phyloP scores from a whole-genome alignment of 2,797 vertebrate species.

The Poeciliopsis paucimaculata region DNA sequence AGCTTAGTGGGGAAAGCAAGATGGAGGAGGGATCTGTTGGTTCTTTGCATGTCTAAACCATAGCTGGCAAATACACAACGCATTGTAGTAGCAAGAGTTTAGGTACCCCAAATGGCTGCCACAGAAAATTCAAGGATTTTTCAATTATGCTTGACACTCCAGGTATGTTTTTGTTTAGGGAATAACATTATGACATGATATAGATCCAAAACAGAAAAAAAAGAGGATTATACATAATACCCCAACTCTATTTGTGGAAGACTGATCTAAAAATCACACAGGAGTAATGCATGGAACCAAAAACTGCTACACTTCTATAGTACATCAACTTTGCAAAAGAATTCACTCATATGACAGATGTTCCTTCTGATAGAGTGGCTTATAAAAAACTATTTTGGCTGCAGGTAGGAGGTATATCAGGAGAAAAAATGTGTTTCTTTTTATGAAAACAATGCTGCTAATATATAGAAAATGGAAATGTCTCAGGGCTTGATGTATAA shows the following conservation, averaged over 20 bases:
- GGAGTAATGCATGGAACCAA: not conserved
- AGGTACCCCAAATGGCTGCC: too few relatives aligned
- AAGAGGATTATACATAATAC: too few relatives aligned
- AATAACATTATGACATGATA: too few relatives aligned
- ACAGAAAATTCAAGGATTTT: too few relatives aligned
- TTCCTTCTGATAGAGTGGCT: not conserved
- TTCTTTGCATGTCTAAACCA: too few relatives aligned
- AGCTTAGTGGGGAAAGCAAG: too few relatives aligned
- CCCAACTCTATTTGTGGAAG: not conserved
- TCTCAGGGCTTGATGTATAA: constrained; percentile 4
- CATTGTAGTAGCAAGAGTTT: too few relatives aligned
- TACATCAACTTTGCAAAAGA: not conserved
- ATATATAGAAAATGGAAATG: constrained; percentile 1
- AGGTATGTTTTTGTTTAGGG: too few relatives aligned
- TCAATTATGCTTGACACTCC: too few relatives aligned
- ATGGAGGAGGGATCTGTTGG: too few relatives aligned
- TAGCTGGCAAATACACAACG: too few relatives aligned
- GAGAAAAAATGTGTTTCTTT: not conserved
- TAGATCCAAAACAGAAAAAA: too few relatives aligned
- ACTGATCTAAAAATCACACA: not conserved
- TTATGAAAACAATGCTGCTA: not conserved
- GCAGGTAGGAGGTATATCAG: not conserved
- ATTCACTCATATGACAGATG: not conserved
- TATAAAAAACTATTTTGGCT: not conserved
- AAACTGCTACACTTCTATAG: not conserved